A percentile compares a stretch with the other conserved stretches of the same genome.
phyloP scores from a whole-genome alignment of 2,888 invertebrate genomes.

The Buathra laborator region DNA sequence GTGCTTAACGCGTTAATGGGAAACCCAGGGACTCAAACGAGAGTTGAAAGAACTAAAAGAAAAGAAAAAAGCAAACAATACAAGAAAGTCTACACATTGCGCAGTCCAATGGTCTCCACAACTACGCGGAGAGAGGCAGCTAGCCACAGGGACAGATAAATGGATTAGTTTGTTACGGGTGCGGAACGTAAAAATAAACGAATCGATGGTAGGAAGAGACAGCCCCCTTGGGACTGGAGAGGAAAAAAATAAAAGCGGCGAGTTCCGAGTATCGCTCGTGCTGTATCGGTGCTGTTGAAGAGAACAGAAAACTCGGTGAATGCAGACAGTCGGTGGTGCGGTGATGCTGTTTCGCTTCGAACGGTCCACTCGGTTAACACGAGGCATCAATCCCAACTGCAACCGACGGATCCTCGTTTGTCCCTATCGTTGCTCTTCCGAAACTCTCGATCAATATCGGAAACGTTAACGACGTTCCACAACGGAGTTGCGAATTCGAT shows the following conservation, averaged over 20 bases:
- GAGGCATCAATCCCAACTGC: constrained; percentile 59
- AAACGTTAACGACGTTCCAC: constrained; percentile 47
- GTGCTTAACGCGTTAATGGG: constrained; percentile 61
- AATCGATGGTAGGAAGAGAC: constrained; percentile 38
- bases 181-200: constrained; percentile 71
- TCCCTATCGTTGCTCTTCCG: constrained; percentile 32
- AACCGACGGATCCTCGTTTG: constrained; percentile 46
- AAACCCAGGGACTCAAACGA: constrained; percentile 40
- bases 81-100: constrained; percentile 3
- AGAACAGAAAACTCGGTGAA: constrained; percentile 40
- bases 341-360: constrained; percentile 51
- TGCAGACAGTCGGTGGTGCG: constrained; percentile 45
- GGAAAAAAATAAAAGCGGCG: constrained; percentile 22
- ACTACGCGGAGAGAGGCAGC: constrained; percentile 20
- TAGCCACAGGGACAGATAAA: constrained; percentile 72
- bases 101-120: not conserved
- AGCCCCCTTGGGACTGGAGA: constrained; percentile 55
- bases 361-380: constrained; percentile 53
- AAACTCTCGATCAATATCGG: constrained; percentile 26
- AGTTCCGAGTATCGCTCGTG: constrained; percentile 46
- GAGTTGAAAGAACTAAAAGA: constrained; percentile 27
- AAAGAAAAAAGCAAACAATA: constrained; percentile 23
- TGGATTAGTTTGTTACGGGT: constrained; percentile 79
- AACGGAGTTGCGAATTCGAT: constrained; percentile 35
- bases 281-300: constrained; percentile 28